phyloP scores from a whole-genome alignment of 2,888 invertebrate species.

The Pherbina coryleti region DNA sequence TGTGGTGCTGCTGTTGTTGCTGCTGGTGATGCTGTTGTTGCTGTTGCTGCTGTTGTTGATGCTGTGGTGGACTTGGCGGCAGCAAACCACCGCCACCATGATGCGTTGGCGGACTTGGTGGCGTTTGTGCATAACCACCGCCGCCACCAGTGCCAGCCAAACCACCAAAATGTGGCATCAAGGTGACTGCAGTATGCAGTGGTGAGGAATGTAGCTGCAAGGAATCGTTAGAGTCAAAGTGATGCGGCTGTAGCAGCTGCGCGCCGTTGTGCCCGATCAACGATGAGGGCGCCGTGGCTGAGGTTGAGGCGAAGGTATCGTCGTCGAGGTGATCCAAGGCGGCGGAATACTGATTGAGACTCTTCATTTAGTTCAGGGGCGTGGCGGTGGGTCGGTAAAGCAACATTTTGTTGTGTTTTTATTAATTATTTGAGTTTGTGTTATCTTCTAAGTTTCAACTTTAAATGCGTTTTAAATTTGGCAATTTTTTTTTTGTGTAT shows the following conservation, averaged over 20 bases:
- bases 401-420: conserved; percentile 40
- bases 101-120: conserved; percentile 80
- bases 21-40: conserved; percentile 61
- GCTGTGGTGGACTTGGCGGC: conserved; percentile 53
- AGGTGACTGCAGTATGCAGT: conserved; percentile 26
- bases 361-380: conserved; percentile 47
- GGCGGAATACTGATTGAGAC: conserved; percentile 53
- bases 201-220: conserved; percentile 44
- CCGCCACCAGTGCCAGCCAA: conserved; percentile 58
- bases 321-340: conserved; percentile 50
- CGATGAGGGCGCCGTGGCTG: conserved; percentile 28
- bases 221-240: conserved; percentile 51
- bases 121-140: conserved; percentile 80
- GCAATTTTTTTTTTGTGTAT: conserved; percentile 10
- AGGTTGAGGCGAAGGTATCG: conserved; percentile 29
- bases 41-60: conserved; percentile 56
- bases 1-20: conserved; percentile 57
- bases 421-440: neutral
- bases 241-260: conserved; percentile 40
- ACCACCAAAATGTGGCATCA: conserved; percentile 71
- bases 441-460: neutral
- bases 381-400: conserved; percentile 2
- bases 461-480: conserved; percentile 29
- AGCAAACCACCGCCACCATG: conserved; percentile 71
- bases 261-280: conserved; percentile 38